phyloP scores from a whole-genome alignment of 2,888 invertebrate genomes.

The Carpatolechia fugitivella region DNA sequence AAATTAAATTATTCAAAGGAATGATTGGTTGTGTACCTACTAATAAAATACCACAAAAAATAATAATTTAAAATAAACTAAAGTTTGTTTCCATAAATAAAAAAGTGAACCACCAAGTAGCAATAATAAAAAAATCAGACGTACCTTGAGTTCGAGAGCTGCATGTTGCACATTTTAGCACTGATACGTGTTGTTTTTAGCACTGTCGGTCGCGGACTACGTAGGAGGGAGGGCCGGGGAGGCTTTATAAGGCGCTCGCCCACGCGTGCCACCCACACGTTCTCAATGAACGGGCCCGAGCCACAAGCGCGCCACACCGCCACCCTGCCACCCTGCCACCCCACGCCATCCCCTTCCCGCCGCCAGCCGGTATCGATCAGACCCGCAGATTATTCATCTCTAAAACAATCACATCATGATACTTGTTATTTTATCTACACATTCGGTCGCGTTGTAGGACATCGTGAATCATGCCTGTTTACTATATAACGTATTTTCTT shows the following conservation, averaged over 20 bases:
- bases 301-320: too few species aligned
- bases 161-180: conserved; percentile 62
- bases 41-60: too few species aligned
- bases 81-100: too few species aligned
- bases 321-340: conserved; percentile 30
- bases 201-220: conserved; percentile 62
- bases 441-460: not conserved
- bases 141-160: conserved; percentile 59
- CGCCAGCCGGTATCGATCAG: conserved; percentile 66
- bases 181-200: conserved; percentile 42
- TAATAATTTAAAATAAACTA: not conserved
- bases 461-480: not conserved
- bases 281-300: conserved; percentile 80
- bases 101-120: too few species aligned
- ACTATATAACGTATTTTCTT: not conserved
- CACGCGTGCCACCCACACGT: conserved; percentile 82
- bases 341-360: conserved; percentile 30
- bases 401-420: conserved; percentile 13
- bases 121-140: conserved; percentile 22
- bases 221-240: conserved; percentile 53
- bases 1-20: not conserved
- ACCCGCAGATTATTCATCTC: conserved; percentile 64
- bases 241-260: conserved; percentile 72
- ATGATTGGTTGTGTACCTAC: too few species aligned
- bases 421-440: conserved; percentile 1